Evolutionary conservation across 2,888 invertebrate species (phyloP), one percentile per base, ranked within the genome.

Genomic region (Limnephilus auricula): DNA sequence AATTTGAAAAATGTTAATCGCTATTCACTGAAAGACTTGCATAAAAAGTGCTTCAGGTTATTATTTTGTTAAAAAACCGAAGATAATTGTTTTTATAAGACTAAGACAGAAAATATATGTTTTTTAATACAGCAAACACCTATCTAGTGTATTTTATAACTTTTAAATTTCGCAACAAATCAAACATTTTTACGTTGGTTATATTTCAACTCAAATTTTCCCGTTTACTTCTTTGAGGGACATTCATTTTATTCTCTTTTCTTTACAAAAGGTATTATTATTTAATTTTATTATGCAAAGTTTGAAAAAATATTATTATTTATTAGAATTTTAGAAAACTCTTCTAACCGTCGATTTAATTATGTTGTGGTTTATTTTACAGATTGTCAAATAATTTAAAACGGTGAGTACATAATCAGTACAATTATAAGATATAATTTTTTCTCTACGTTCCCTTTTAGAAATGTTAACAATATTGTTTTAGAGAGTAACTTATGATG

Each of bases 161-260:
- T 34, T 32, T 18, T 82, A 13, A 82, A 34, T 18, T 82, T 82
- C 82, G 2, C 10, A 25, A 82, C 34, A 82, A 82, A 82, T 82
- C 82, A 82, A 34, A 34, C 82, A 82, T 34, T 82, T 82, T 34
- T 15, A 34, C 82, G 34, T 9, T 82, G 82, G 82, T 32, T 82
- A 25, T 31, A 32, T 34, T 82, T 32, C 34, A 82, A 34, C 34
- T 34, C 9, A 82, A 18, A 82, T 32, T 82, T 82, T 32, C 34
- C 25, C 25, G 82, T 10, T 31, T 34, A 32, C 31, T 34, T 34
- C 25, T 82, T 82, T 5, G 9, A 15, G 32, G 25, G 25, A 32
- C 9, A 25, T 82, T 82, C 34, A 34, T 82, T 82, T 34, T 82
- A 82, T 82, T 82, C 34, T 82, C 34, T 10, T 82, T 32, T 25